A percentile compares a stretch with the other conserved stretches of the same genome.
phyloP scores from a whole-genome alignment of 2,888 invertebrate species.

The Eupithecia abbreviata region DNA sequence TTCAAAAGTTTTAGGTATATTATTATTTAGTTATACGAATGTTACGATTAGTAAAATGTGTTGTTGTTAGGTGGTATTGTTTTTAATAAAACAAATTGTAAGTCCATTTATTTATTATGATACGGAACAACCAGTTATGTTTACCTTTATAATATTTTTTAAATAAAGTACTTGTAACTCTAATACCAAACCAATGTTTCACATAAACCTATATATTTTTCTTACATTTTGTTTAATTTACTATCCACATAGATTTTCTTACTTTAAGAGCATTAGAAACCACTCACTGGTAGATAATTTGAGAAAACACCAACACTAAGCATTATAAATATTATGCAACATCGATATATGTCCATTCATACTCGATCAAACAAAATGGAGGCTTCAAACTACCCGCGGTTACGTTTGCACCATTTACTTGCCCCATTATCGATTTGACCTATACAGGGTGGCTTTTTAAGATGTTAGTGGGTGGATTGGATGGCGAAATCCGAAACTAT shows the following conservation, averaged over 20 bases:
- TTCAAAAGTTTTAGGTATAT: no score
- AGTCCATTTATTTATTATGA: constrained; percentile 56
- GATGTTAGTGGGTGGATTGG: no score
- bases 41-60: background rate
- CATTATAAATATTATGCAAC: constrained; percentile 28
- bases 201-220: constrained; percentile 44
- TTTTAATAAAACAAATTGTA: constrained; percentile 48
- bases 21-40: no score
- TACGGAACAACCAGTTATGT: constrained; percentile 57
- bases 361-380: background rate
- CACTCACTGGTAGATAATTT: background rate
- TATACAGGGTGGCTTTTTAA: no score
- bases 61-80: background rate
- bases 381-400: background rate
- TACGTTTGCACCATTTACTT: no score
- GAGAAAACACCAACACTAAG: constrained; percentile 2
- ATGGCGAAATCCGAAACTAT: no score
- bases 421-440: no score
- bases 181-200: constrained; percentile 60
- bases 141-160: constrained; percentile 43
- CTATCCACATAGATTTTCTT: constrained; percentile 13
- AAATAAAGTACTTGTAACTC: constrained; percentile 48
- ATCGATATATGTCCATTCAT: constrained; percentile 11
- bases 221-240: constrained; percentile 39
- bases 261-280: constrained; percentile 2